Evolutionary conservation across 2,113 vertebrate genomes (phyloP).

Genomic region (Hassar affinis): DNA sequence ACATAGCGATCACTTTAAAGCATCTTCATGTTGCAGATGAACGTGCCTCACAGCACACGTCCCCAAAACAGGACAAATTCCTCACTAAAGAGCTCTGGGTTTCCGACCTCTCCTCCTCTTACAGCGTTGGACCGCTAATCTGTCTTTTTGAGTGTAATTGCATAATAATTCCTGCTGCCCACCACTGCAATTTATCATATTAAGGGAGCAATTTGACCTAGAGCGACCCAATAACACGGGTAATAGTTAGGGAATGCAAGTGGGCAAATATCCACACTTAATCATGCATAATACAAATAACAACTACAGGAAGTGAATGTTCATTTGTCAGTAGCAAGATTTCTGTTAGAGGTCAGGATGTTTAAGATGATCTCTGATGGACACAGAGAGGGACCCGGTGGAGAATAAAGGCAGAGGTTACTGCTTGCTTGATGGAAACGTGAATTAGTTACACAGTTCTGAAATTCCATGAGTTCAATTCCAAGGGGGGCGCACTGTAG

Average conservation of each 20-base stretch:
- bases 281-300: neutral
- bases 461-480: neutral
- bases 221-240: neutral
- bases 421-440: neutral
- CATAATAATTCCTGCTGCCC: conserved; percentile 29
- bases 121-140: conserved; percentile 4
- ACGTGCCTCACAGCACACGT: conserved; percentile 32
- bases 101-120: conserved; percentile 34
- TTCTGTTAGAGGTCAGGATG: neutral
- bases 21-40: conserved; percentile 17
- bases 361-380: neutral
- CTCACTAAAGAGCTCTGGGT: conserved; percentile 36
- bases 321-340: neutral
- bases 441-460: neutral
- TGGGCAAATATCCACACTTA: neutral
- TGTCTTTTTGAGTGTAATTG: conserved; percentile 38
- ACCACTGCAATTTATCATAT: conserved; percentile 8
- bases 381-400: neutral
- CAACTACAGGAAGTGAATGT: neutral
- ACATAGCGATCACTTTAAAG: conserved; percentile 6
- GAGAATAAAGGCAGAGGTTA: neutral
- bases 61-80: conserved; percentile 46
- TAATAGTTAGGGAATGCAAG: conserved; percentile 4
- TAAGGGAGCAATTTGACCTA: conserved; percentile 2
- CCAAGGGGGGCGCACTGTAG: neutral